These are phyloP conservation scores for Alauda arvensis DNA, from an alignment of 2,797 vertebrate species.

Conservation along the genomic window DNA sequence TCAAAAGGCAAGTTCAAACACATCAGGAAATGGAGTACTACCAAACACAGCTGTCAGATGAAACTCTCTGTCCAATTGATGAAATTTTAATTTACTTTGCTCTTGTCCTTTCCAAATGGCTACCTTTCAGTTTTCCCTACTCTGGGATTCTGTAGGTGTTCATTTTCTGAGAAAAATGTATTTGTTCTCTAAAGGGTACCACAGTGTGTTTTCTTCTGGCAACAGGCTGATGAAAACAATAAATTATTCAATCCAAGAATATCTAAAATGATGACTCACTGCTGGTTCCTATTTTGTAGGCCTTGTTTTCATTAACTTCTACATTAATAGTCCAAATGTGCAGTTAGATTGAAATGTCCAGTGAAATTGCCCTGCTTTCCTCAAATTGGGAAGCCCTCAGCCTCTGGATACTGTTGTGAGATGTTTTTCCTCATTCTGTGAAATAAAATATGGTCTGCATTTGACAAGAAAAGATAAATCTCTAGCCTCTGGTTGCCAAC, in stretches of 20 bases:
- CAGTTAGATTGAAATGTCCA: slow-evolving; percentile 55
- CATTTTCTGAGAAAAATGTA: slow-evolving; percentile 38
- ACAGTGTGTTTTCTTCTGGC: slow-evolving; percentile 20
- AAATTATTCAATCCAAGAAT: slow-evolving; percentile 34
- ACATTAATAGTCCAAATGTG: slow-evolving; percentile 49
- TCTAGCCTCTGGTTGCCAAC: not conserved
- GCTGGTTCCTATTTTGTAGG: slow-evolving; percentile 4
- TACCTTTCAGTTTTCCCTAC: slow-evolving; percentile 2
- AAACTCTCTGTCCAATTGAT: not conserved
- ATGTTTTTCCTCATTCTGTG: slow-evolving; percentile 42
- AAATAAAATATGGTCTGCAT: slow-evolving; percentile 61
- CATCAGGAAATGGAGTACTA: not conserved
- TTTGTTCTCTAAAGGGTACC: slow-evolving; percentile 33
- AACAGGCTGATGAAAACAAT: slow-evolving; percentile 46
- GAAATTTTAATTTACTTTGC: slow-evolving; percentile 40
- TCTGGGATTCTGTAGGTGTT: not conserved
- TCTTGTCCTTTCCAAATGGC: slow-evolving; percentile 26
- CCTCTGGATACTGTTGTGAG: not conserved
- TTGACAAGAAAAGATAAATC: slow-evolving; percentile 64
- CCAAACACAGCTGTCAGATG: not conserved
- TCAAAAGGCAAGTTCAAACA: slow-evolving; percentile 7
- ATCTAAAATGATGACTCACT: slow-evolving; percentile 17
- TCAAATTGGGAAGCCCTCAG: not conserved
- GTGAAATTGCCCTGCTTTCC: slow-evolving; percentile 52
- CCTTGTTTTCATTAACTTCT: slow-evolving; percentile 64